These are phyloP conservation scores for Philereme vetulata DNA, from an alignment of 2,888 invertebrate genomes.

Conservation along the genomic window DNA sequence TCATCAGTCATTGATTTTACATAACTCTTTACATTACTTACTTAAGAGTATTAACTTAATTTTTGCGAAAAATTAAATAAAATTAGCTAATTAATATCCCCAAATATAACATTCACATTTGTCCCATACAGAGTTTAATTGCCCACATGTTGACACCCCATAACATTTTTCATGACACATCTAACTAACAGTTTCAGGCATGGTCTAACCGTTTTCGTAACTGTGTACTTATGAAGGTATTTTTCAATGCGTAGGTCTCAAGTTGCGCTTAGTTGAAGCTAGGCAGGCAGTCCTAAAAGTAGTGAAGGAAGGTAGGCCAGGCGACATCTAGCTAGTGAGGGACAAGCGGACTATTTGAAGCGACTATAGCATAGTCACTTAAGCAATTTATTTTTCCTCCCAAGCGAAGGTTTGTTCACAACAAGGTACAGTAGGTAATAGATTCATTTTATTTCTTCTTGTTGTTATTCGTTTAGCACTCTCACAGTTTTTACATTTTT, in stretches of 20 bases:
- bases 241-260: slow-evolving; percentile 81
- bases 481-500: slow-evolving; percentile 75
- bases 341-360: slow-evolving; percentile 72
- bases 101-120: no score
- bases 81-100: neutral
- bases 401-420: slow-evolving; percentile 66
- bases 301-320: slow-evolving; percentile 71
- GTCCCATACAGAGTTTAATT: no score
- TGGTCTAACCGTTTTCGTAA: slow-evolving; percentile 20
- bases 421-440: slow-evolving; percentile 73
- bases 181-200: slow-evolving; percentile 24
- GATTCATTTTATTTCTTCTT: slow-evolving; percentile 45
- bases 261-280: slow-evolving; percentile 80
- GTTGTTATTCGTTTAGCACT: slow-evolving; percentile 60
- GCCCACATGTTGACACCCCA: slow-evolving; percentile 11
- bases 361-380: slow-evolving; percentile 61
- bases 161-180: slow-evolving; percentile 15
- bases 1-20: slow-evolving; percentile 7
- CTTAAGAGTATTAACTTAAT: no score
- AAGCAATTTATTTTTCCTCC: slow-evolving; percentile 55
- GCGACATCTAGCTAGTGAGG: slow-evolving; percentile 75
- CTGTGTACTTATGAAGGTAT: slow-evolving; percentile 58
- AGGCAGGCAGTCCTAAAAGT: slow-evolving; percentile 78
- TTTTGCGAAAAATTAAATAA: neutral
- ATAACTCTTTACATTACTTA: slow-evolving; percentile 23